Evolutionary conservation across 2,888 invertebrate genomes (phyloP), one percentile per base, ranked within the genome.

Genomic region (Clitarchus hookeri): DNA sequence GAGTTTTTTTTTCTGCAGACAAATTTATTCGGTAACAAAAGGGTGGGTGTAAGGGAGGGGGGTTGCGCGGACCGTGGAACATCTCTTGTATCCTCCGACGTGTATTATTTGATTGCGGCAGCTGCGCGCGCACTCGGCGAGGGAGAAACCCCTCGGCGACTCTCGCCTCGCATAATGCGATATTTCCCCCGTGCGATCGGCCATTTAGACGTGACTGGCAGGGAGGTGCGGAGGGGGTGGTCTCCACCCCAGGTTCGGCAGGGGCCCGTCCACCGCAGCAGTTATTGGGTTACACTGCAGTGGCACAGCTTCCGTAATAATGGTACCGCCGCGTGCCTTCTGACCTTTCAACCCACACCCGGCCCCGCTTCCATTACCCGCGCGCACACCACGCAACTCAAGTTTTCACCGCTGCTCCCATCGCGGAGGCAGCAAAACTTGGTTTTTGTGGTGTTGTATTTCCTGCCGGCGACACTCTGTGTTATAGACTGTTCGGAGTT

Each of bases 301-400:
- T 23, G 82, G 82, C 82, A 16, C 82, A 27, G 44, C 82, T 82
- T 44, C 82, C 36, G 13, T 27, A 82, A 82, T 82, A 82, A 82
- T 84, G 54, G 77, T 13, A 84, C 84, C 26, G 25, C 78, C 79
- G 77, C 84, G 53, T 79, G 85, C 85, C 44, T 82, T 82, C 85
- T 85, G 85, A 85, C 85, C 48, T 85, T 84, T 84, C 53, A 53
- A 79, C 85, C 85, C 84, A 77, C 79, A 23, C 84, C 11, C 83
- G 26, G 27, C 44, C 80, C 80, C 27, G 16, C 36, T 82, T 82
- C 27, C 82, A 82, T 44, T 26, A 23, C n/a, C 44, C 19, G 16
- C 1, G 44, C 16, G 82, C 23, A 82, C 82, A 82, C 82, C 36
- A 23, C 27, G 19, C 82, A 3, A 11, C 8, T 23, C 27, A 82